These are phyloP conservation scores for Oncorhynchus keta DNA, from an alignment of 2,113 vertebrate genomes.

Conservation along the genomic window DNA sequence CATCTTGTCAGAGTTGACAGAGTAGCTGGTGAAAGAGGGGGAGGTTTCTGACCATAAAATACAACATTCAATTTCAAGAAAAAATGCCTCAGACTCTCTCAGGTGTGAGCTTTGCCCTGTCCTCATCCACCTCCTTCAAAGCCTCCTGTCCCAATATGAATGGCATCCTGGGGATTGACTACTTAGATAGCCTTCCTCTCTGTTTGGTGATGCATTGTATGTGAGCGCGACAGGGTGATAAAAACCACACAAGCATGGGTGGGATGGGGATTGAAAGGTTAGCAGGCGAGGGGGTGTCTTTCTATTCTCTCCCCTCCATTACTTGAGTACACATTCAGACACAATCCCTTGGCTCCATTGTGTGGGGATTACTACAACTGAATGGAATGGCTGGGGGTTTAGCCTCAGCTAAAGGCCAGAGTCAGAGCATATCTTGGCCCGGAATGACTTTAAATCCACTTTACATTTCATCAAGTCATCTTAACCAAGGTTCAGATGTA, in stretches of 20 bases:
- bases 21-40: constrained; percentile 23
- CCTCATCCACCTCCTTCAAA: constrained; percentile 32
- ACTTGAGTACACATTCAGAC: constrained; percentile 58
- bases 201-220: constrained; percentile 65
- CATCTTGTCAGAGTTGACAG: neutral
- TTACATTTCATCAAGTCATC: neutral
- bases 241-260: constrained; percentile 28
- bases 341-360: constrained; percentile 51
- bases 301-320: constrained; percentile 43
- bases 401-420: constrained; percentile 25
- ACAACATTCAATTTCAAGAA: constrained; percentile 24
- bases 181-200: constrained; percentile 38
- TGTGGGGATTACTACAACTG: constrained; percentile 49
- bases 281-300: neutral
- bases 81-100: constrained; percentile 26
- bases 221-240: constrained; percentile 41
- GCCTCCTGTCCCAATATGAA: constrained; percentile 31
- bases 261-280: constrained; percentile 10
- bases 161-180: constrained; percentile 5
- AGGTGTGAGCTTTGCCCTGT: constrained; percentile 52
- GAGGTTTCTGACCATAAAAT: constrained; percentile 26
- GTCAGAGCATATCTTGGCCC: constrained; percentile 11
- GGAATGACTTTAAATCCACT: constrained; percentile 6
- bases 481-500: neutral
- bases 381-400: constrained; percentile 29